Base-by-base conservation (phyloP, 2,113 vertebrate genomes). In the Paradoxurus hermaphroditus region DNA sequence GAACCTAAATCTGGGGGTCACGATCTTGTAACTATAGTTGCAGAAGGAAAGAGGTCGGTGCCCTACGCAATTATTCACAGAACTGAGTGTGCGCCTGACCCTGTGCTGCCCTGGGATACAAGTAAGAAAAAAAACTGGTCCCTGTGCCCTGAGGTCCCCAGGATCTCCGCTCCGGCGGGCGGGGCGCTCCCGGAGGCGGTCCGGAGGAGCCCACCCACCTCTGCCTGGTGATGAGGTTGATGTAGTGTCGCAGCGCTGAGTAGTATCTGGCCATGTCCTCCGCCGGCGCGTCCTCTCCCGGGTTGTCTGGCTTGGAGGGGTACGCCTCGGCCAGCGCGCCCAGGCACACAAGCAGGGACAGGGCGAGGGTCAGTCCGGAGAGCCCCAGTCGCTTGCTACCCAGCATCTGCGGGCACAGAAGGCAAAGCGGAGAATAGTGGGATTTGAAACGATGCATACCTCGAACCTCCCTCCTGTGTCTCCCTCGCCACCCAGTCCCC, bases 151-250 rank as follows among this genome's bases (percentile, higher is more conserved):
- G 44, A 29, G 29, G 15, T 25, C 29, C 46, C 36, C 36, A 34
- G 19, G 21, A 39, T 21, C 29, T 23, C 31, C 1, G 5, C 34
- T 18, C 11, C 34, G 2, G 27, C 46, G 0, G n/a, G 25, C 46
- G 4, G 3, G 5, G 11, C 0, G 7, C 44, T 23, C 36, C 39
- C 0, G 0, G 27, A 10, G 44, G 10, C 3, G 0, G 21, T 15
- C 46, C 5, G 1, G 0, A 5, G 2, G 10, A 11, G 34, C 53
- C 31, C 85, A 97, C 98, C 96, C 98, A 99, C 99, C 99, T 99
- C 99, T 99, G 99, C 98, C 99, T 98, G 96, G 99, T 99, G 98
- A 99, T 99, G 96, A 99, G 99, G 98, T 99, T 99, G 98, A 99
- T 99, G 98, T 99, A 99, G 98, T 99, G 99, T 98, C 99, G 99